phyloP scores from a whole-genome alignment of 1,140 invertebrate genomes.

The Oppia nitens region DNA sequence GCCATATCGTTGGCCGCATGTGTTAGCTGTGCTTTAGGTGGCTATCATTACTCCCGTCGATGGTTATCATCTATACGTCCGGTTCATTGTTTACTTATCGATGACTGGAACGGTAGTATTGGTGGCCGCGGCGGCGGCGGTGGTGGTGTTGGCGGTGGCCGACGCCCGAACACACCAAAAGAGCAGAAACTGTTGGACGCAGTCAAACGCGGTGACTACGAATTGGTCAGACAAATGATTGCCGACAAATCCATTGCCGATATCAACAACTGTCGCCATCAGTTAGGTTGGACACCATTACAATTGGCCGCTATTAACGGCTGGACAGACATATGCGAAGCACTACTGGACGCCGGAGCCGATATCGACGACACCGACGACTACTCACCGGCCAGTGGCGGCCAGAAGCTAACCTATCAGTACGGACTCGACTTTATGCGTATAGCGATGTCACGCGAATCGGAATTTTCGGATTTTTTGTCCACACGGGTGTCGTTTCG shows the following conservation, averaged over 20 bases:
- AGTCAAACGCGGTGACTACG: background rate
- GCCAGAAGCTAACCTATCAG: slow-evolving; percentile 38
- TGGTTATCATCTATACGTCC: no score
- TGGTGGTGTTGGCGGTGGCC: no score
- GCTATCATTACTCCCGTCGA: no score
- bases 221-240: background rate
- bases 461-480: slow-evolving; percentile 57
- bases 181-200: slow-evolving; percentile 9
- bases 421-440: slow-evolving; percentile 36
- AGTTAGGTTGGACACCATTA: slow-evolving; percentile 65
- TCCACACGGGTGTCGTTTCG: slow-evolving; percentile 55
- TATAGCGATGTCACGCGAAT: slow-evolving; percentile 46
- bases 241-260: background rate
- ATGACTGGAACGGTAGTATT: no score
- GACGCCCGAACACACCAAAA: background rate
- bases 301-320: slow-evolving; percentile 67
- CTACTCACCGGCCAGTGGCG: slow-evolving; percentile 50
- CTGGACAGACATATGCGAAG: slow-evolving; percentile 42
- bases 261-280: slow-evolving; percentile 33
- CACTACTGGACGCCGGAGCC: slow-evolving; percentile 53
- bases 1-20: no score
- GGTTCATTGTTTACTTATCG: no score
- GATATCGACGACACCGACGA: slow-evolving; percentile 60
- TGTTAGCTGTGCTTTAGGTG: no score
- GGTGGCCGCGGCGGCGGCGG: no score